Percentiles rank a stretch among this genome's conserved stretches.
Evolutionary conservation across 1,140 invertebrate genomes (phyloP).

Genomic region (Matsumurasca onukii): DNA sequence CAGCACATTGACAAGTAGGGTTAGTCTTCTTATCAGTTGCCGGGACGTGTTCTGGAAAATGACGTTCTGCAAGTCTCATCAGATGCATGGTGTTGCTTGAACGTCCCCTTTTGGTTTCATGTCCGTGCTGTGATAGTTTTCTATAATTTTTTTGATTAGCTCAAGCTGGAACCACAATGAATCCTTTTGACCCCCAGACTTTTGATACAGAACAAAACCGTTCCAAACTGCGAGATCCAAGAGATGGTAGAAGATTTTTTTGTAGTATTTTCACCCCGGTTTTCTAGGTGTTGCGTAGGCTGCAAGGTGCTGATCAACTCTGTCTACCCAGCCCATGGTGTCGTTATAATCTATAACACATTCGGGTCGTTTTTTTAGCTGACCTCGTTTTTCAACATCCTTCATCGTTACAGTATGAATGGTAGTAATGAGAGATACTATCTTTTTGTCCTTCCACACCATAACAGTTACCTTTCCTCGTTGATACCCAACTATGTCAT

Average conservation of each 20-base stretch:
- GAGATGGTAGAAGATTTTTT: neutral
- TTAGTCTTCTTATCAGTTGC: neutral
- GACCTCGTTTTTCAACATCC: neutral
- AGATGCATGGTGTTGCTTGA: neutral
- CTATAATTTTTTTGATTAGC: neutral
- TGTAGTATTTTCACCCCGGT: neutral
- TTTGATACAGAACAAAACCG: neutral
- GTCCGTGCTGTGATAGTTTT: neutral
- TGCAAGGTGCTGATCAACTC: constrained; percentile 12
- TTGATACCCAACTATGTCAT: neutral
- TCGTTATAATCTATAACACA: constrained; percentile 22
- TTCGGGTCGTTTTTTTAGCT: neutral
- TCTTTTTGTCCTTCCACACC: neutral
- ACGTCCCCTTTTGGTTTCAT: constrained; percentile 1
- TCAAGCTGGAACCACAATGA: neutral
- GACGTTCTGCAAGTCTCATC: neutral
- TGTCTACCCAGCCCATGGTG: constrained; percentile 22
- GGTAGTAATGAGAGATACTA: neutral
- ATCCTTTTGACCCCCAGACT: neutral
- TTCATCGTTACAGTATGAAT: neutral
- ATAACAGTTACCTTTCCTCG: neutral
- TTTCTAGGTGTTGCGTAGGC: constrained; percentile 6
- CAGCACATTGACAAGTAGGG: neutral
- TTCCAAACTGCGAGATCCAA: neutral
- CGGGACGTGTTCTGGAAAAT: constrained; percentile 1